Conservation (phyloP, 2,797 vertebrate species). For the Parambassis ranga region DNA sequence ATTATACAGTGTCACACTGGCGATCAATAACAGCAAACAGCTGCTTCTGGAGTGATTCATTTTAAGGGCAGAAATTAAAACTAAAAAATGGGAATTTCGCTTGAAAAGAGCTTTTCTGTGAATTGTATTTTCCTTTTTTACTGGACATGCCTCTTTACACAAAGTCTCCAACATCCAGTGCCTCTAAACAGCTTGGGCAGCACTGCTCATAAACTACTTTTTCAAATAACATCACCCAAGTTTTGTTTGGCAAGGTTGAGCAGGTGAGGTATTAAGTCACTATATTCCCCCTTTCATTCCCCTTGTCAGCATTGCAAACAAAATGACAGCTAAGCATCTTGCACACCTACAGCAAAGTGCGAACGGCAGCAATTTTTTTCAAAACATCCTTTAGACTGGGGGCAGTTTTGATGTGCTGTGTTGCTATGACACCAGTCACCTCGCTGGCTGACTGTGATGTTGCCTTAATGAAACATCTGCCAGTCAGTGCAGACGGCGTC, state of each 20-base stretch:
- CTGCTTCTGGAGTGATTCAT: conserved; percentile 31
- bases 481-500: conserved; percentile 44
- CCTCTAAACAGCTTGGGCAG: conserved; percentile 20
- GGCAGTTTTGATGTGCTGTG: conserved; percentile 45
- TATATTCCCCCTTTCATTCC: conserved; percentile 59
- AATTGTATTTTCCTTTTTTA: not conserved
- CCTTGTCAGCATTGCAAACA: conserved; percentile 61
- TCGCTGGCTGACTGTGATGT: conserved; percentile 41
- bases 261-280: conserved; percentile 45
- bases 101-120: conserved; percentile 2
- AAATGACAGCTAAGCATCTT: conserved; percentile 67
- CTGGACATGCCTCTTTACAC: conserved; percentile 8
- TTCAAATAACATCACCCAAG: conserved; percentile 34
- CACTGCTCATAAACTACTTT: conserved; percentile 6
- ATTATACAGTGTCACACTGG: conserved; percentile 25
- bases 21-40: conserved; percentile 45
- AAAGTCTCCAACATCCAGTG: not conserved
- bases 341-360: conserved; percentile 51
- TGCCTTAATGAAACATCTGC: conserved; percentile 42
- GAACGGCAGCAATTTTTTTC: conserved; percentile 47
- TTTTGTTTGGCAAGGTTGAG: conserved; percentile 55
- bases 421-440: conserved; percentile 47
- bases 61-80: not conserved
- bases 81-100: not conserved
- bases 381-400: conserved; percentile 31